Base-by-base conservation (phyloP, 1,140 invertebrate genomes). In the Drosophila miranda region DNA sequence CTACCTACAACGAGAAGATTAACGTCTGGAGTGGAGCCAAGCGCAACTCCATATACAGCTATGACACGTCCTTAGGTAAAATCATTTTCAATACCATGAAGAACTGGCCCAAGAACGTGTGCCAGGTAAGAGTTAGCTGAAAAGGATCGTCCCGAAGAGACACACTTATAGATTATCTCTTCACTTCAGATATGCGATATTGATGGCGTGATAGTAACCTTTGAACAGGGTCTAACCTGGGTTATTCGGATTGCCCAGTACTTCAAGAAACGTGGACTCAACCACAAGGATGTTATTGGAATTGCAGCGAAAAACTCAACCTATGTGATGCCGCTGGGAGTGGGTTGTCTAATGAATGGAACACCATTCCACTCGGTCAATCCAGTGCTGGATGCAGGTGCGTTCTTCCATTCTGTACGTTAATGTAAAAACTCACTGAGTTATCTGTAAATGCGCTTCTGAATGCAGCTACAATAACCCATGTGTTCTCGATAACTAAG, bases 161-260 rank as follows among this genome's bases (percentile, higher is more conserved):
- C 4, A 26, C 5, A 11, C n/a, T 38, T 7, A 8, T 5, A 52
- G 0, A 7, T 42, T 41, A 0, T 28, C 5, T 2, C n/a, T 14
- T 8, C 0, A 13, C 21, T 34, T 1, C n/a, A 90, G 73, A 84
- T 86, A 4, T 76, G 73, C 14, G 83, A 79, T 43, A 6, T 64
- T 11, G 80, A 89, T 52, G 87, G 81, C 3, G 77, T 72, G 4
- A 2, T 59, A 2, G 55, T 88, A 6, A 90, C 89, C 11, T 81
- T 75, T 41, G 56, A 43, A 3, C 59, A 84, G 54, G 66, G 60
- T 6, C 51, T 90, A 16, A 77, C 79, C n/a, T 78, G 76, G 76
- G 74, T 78, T n/a, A 78, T 87, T 28, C 81, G 89, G 2, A 77
- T 90, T 28, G 89, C 89, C 0, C 79, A 87, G 54, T 69, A 77